These are phyloP conservation scores for Engraulis encrasicolus DNA, from an alignment of 2,113 vertebrate genomes.

Conservation along the genomic window DNA sequence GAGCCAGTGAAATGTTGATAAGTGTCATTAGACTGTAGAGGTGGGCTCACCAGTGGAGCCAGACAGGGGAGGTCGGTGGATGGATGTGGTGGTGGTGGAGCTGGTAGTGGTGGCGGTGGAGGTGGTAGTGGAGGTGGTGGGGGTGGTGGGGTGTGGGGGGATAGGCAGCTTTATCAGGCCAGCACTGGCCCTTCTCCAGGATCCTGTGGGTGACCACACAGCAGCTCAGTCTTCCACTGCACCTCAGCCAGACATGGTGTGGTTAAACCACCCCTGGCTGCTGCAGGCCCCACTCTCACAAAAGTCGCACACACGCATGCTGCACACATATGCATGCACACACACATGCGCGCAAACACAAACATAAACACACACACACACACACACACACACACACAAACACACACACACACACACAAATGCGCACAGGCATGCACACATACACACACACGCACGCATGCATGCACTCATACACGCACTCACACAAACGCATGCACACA, in stretches of 20 bases:
- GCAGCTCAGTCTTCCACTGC: conserved; percentile 27
- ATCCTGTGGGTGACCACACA: conserved; percentile 49
- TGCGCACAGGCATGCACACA: background rate
- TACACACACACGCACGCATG: background rate
- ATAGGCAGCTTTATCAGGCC: conserved; percentile 32
- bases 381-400: background rate
- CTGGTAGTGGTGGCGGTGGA: too few relatives aligned
- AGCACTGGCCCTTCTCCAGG: conserved; percentile 54
- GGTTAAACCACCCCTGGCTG: background rate
- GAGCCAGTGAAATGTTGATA: conserved; percentile 67
- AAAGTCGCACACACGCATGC: too few relatives aligned
- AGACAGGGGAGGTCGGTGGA: conserved; percentile 12
- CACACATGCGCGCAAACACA: background rate
- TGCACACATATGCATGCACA: background rate
- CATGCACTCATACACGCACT: background rate
- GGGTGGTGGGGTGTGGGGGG: background rate
- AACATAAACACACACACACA: background rate
- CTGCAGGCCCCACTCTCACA: background rate
- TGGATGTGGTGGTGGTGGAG: too few relatives aligned
- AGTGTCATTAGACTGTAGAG: conserved; percentile 67
- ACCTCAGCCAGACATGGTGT: conserved; percentile 20
- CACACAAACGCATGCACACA: background rate
- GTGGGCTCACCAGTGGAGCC: conserved; percentile 25
- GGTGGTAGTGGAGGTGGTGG: too few relatives aligned
- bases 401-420: background rate